phyloP scores from a whole-genome alignment of 2,797 vertebrate genomes.

The Tapirus indicus region DNA sequence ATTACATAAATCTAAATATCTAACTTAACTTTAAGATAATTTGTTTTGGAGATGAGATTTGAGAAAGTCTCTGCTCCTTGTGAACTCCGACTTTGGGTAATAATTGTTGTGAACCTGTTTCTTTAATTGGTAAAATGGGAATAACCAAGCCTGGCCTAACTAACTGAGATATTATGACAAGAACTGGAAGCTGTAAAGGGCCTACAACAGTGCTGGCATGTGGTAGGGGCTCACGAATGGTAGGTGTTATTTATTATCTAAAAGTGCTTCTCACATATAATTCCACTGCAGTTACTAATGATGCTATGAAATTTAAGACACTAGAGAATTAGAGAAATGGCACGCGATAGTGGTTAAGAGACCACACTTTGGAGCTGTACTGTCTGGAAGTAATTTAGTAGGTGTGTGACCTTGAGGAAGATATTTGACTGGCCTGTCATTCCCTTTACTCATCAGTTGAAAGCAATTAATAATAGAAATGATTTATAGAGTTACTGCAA shows the following conservation, averaged over 20 bases:
- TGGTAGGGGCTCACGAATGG: not conserved
- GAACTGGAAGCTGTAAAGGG: not conserved
- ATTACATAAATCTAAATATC: not conserved
- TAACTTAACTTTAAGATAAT: not conserved
- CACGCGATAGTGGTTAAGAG: not conserved
- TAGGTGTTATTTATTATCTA: not conserved
- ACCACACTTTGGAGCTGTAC: not conserved
- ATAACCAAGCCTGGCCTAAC: not conserved
- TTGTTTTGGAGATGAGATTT: not conserved
- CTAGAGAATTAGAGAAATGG: not conserved
- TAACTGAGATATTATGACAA: not conserved
- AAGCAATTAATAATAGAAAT: not conserved
- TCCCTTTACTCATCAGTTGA: not conserved
- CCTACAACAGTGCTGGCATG: no score
- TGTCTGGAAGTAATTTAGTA: not conserved
- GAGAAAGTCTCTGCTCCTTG: not conserved
- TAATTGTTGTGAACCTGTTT: not conserved
- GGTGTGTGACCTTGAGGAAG: not conserved
- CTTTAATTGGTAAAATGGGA: not conserved
- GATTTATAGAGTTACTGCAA: not conserved
- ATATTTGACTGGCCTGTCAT: not conserved
- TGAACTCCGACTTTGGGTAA: not conserved
- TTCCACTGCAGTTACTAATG: not conserved
- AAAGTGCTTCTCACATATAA: not conserved
- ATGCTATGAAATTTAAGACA: not conserved